A percentile compares a stretch with the other conserved stretches of the same genome.
Conservation (phyloP, 1,140 invertebrate species). For the Panagrolaimus sp. region DNA sequence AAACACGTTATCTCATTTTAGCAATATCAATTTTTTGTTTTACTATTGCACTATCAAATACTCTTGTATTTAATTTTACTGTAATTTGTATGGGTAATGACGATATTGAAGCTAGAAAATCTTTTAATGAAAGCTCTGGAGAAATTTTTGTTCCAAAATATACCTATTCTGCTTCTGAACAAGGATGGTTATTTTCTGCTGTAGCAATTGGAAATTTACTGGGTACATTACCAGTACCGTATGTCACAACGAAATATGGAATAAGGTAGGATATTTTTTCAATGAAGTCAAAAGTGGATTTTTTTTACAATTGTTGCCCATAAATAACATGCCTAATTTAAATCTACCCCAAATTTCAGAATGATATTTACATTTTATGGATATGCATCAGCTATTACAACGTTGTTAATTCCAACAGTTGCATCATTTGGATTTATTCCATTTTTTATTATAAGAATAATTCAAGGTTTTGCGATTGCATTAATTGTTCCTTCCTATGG, state of each 20-base stretch:
- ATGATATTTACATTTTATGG: slow-evolving; percentile 4
- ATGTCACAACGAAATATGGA: background rate
- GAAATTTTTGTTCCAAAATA: background rate
- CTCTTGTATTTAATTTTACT: slow-evolving; percentile 44
- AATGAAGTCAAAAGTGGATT: background rate
- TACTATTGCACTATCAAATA: slow-evolving; percentile 35
- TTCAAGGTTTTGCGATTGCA: slow-evolving; percentile 4
- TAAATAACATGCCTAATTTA: too few species aligned
- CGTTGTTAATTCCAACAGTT: background rate
- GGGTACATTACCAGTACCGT: background rate
- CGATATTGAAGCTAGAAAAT: background rate
- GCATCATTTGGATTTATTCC: background rate
- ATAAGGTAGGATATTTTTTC: background rate
- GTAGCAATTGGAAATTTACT: background rate
- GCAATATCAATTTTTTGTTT: slow-evolving; percentile 32
- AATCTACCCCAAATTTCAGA: background rate
- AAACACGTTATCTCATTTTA: slow-evolving; percentile 33
- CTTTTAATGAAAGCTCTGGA: too few species aligned
- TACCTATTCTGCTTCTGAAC: background rate
- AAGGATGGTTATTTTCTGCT: slow-evolving; percentile 4
- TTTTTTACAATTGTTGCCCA: too few species aligned
- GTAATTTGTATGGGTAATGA: slow-evolving; percentile 38
- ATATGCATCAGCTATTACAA: background rate
- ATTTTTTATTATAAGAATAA: background rate
- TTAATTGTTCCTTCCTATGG: slow-evolving; percentile 5